Base-by-base conservation (phyloP, 2,797 vertebrate genomes). In the Oceanodroma leucorhoa region DNA sequence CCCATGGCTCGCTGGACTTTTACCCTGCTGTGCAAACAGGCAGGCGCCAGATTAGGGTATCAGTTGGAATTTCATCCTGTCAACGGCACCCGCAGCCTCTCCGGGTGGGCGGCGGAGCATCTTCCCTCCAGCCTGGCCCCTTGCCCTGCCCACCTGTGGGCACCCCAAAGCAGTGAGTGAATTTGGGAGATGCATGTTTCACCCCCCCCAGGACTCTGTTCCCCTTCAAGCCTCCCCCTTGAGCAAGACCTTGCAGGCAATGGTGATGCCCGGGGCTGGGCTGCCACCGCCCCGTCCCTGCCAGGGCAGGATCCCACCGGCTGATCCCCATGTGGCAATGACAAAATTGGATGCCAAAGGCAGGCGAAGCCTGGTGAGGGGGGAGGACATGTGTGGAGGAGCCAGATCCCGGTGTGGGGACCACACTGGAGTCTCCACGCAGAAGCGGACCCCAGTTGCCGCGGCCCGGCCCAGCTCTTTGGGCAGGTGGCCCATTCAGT, bases 11-110 rank as follows among this genome's bases (percentile, higher is more conserved):
- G 20, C 66, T 91, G 96, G 97, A 98, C 97, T 98, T 98, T 98
- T 97, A 97, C 96, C 97, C 96, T 82, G 38, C 89, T 97, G 95
- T 96, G 96, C 96, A 98, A 97, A 98, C 97, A 98, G 93, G 85
- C 93, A 95, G 92, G 91, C 88, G n/a, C 83, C 96, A 95, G 97
- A 96, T 96, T 94, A 96, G 83, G 85, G 90, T 95, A 97, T 97
- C 96, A 92, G 95, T 92, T 96, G 95, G 96, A 97, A 97, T 95
- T 96, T 96, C 91, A 96, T 97, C 93, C 89, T 92, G 80, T 93
- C 93, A 94, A 77, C n/a, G 89, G 90, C 83, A 76, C 75, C 83
- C 32, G 0, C 75, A 76, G 79, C 38, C 83, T 93, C 62, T 40
- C 80, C 3, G 23, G 24, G 77, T 0, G 1, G 24, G 76, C 0